Percentiles rank a stretch among this genome's conserved stretches.
Conservation (phyloP, 2,888 invertebrate species). For the Amphimallon solstitiale region DNA sequence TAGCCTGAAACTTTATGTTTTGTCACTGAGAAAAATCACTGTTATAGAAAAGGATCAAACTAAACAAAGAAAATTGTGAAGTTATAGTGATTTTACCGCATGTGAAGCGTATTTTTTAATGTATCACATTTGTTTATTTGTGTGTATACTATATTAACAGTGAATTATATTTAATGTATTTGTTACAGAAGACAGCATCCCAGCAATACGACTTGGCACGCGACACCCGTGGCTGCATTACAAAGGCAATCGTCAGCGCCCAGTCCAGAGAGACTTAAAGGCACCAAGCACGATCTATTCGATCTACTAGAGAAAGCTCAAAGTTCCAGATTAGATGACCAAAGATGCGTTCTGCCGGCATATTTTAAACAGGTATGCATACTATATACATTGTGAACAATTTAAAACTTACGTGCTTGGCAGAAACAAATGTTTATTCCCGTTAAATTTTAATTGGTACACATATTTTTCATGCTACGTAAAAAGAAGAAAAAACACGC, state of each 20-base stretch:
- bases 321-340: slow-evolving; percentile 94
- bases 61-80: no score
- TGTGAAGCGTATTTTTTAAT: no score
- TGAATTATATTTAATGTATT: slow-evolving; percentile 28
- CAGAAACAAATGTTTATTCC: no score
- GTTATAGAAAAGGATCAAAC: no score
- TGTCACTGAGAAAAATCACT: no score
- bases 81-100: no score
- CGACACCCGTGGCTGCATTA: slow-evolving; percentile 46
- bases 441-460: slow-evolving; percentile 19
- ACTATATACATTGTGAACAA: no score
- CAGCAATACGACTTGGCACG: slow-evolving; percentile 61
- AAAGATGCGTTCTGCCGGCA: slow-evolving; percentile 93
- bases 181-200: slow-evolving; percentile 75
- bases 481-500: background rate
- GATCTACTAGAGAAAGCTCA: slow-evolving; percentile 94
- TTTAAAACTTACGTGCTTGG: no score
- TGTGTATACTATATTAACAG: background rate
- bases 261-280: slow-evolving; percentile 65
- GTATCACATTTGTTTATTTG: background rate
- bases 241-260: slow-evolving; percentile 45
- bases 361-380: slow-evolving; percentile 85
- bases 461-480: background rate
- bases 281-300: slow-evolving; percentile 82
- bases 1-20: no score